Base-by-base conservation (phyloP, 2,113 vertebrate genomes). In the Castor canadensis region DNA sequence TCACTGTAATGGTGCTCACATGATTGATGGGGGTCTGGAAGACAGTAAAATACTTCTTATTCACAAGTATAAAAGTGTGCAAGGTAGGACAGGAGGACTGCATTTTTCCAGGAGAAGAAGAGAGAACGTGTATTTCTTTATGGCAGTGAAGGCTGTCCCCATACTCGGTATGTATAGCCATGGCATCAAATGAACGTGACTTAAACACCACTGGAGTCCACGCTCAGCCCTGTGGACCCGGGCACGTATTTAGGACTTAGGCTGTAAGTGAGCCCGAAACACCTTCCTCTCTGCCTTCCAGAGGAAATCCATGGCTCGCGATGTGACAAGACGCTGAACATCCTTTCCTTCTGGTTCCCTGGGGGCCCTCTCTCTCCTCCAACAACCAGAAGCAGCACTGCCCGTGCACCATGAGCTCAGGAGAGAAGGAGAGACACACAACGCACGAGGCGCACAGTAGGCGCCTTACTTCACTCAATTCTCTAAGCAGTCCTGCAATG, bases 61-160 rank as follows among this genome's bases (percentile, higher is more conserved):
- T 6, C 32, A 52, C 91, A 92, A 91, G n/a, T 83, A 72, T 43
- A 76, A 72, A 88, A 93, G 49, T 64, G 69, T 91, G 54, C n/a
- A n/a, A n/a, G n/a, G n/a, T n/a, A 77, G 91, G 45, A 75, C 35
- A 43, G 11, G 47, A 84, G 52, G 66, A 28, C 54, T 82, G 32
- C 38, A 64, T 20, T 6, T 88, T 94, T 93, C 24, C 93, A 71
- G 38, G 64, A 45, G 64, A 93, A 84, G 73, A 32, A 10, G 2
- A 62, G n/a, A 81, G 24, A 87, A 52, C 40, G 58, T 49, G 54
- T 52, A 8, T 94, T 76, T 89, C 26, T 95, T 67, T 91, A 28
- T 72, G 28, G 32, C 69, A 92, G 17, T 92, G 45, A 73, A 95
- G n/a, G 7, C 32, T 77, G 56, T 62, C 38, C 28, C 75, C 79